Evolutionary conservation across 2,113 vertebrate species (phyloP), one percentile per base, ranked within the genome.

Genomic region (Arenaria interpres): DNA sequence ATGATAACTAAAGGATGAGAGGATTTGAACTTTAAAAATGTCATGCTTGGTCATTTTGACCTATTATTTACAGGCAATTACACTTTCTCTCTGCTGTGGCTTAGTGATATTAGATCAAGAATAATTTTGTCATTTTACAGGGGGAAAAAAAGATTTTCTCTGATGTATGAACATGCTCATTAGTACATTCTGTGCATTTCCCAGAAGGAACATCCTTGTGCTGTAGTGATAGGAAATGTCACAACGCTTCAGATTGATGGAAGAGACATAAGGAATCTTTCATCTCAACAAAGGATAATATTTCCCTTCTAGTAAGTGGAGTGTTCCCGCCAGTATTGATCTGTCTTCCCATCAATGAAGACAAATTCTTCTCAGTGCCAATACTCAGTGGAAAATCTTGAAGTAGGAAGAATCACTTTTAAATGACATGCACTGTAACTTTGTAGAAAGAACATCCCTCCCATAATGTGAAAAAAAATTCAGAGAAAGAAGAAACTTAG

Each of bases 21-120:
- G 62, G 59, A 85, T 95, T 92, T 95, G 81, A 95, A 96, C 91
- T 96, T 96, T 94, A 59, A 96, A 96, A 95, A 92, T 95, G 83
- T 76, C 89, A 80, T 94, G 54, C 69, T 90, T 83, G 74, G 89
- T 93, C 81, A 79, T 96, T 95, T 89, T 93, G 81, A 88, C 86
- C 84, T 94, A 79, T 92, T 95, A 91, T 92, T 97, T 96, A 91
- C 94, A 91, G 71, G n/a, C 91, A 92, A 80, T 95, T 94, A 63
- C 63, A 73, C 71, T 76, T 95, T 88, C 77, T 75, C 12, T 94
- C 64, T 85, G 30, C 62, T 80, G 33, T 73, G 45, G 28, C 32
- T 72, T 76, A 73, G 62, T 67, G 59, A 62, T 92, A 85, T 71
- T 89, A 88, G 54, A 82, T 89, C 69, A 83, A 76, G 73, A 89